Percentiles rank a stretch among this genome's conserved stretches.
phyloP scores from a whole-genome alignment of 2,797 vertebrate genomes.

The Tokudaia tokunoshimensis region DNA sequence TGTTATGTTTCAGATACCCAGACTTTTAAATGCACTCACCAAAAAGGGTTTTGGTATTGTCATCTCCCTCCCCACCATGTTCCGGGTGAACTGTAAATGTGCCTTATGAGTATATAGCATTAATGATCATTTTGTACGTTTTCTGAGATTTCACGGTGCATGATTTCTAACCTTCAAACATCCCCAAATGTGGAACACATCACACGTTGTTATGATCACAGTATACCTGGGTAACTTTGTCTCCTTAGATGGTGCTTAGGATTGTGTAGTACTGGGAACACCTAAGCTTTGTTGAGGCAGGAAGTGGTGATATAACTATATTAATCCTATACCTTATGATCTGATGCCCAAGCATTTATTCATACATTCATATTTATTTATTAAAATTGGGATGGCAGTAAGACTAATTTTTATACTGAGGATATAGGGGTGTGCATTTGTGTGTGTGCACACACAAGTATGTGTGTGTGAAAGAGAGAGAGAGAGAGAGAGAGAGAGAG shows the following conservation, averaged over 20 bases:
- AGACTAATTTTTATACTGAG: background rate
- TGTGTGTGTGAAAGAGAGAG: background rate
- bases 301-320: background rate
- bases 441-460: background rate
- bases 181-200: conserved; percentile 21
- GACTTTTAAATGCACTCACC: background rate
- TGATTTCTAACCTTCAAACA: conserved; percentile 23
- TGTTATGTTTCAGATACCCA: background rate
- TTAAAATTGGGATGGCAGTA: conserved; percentile 10
- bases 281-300: conserved; percentile 8
- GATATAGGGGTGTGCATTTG: background rate
- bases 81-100: background rate
- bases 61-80: background rate
- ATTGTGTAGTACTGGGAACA: background rate
- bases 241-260: background rate
- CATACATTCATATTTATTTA: conserved; percentile 27
- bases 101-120: background rate
- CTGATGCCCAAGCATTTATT: background rate
- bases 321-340: background rate
- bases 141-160: background rate
- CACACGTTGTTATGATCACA: conserved; percentile 6
- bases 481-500: too few species aligned
- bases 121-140: background rate
- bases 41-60: conserved; percentile 2
- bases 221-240: background rate